Evolutionary conservation across 2,113 vertebrate species (phyloP), one percentile per base, ranked within the genome.

Genomic region (Pica pica): DNA sequence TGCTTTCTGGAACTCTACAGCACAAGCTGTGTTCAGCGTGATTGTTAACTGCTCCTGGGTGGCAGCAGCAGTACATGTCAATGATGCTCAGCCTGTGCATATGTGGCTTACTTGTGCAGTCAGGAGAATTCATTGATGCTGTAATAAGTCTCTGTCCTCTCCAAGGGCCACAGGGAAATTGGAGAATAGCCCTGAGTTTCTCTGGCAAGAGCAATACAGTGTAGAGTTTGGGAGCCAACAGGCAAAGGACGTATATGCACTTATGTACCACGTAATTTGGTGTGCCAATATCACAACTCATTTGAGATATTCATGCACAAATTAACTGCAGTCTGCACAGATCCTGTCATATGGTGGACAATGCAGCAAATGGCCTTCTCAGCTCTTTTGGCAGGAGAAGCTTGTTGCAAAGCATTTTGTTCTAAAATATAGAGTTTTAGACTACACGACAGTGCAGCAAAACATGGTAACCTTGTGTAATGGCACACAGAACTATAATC

Each of bases 211-310:
- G 10, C 27, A 71, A 35, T 49, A 9, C 60, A 30, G 16, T 31
- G 6, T 31, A 73, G 27, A 44, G 19, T n/a, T 80, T 28, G 24
- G n/a, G 31, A 71, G 18, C 26, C 82, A 60, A 4, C 2, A 28
- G 49, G 30, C 15, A 50, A 82, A 84, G 47, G 50, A 26, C 7
- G 70, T 53, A 3, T 0, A 1, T 30, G 20, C 0, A 0, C 13
- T 64, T 52, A 33, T 3, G 9, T 31, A 21, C 49, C 3, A 0
- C 24, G 37, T 44, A 60, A 20, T 18, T 71, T 10, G 8, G 18
- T 49, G 47, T 61, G 59, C 49, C 73, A 57, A 41, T 56, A 37
- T 33, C 27, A 23, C 17, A 52, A 31, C 53, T 80, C 37, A 39
- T 26, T 22, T 56, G 55, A 74, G 42, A 63, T 61, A 67, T 11